Conservation (phyloP, 2,113 vertebrate genomes). For the Pelusios castaneus region DNA sequence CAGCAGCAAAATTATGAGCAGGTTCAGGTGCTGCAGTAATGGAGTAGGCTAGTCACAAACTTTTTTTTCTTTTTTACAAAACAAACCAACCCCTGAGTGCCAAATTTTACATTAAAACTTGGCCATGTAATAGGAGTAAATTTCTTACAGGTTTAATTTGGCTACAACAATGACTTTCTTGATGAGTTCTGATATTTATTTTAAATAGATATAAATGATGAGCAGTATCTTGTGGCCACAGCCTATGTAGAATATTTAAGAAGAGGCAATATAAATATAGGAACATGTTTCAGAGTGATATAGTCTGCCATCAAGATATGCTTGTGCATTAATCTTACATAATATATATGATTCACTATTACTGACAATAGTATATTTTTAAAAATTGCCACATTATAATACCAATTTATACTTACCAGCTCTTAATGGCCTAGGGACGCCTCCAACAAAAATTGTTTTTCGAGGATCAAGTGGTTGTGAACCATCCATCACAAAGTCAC, state of each 20-base stretch:
- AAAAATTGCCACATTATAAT: neutral
- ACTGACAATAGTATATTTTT: neutral
- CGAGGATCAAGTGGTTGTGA: slow-evolving; percentile 97
- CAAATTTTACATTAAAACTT: neutral
- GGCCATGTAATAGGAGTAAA: neutral
- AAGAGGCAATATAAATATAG: neutral
- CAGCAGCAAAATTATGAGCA: neutral
- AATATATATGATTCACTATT: neutral
- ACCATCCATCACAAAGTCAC: slow-evolving; percentile 98
- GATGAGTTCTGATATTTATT: neutral
- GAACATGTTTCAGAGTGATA: neutral
- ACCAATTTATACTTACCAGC: slow-evolving; percentile 83
- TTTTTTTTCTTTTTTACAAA: neutral
- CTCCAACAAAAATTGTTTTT: slow-evolving; percentile 99
- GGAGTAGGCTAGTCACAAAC: neutral
- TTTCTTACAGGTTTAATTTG: neutral
- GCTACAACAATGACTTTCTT: neutral
- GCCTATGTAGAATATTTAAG: neutral
- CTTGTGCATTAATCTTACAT: neutral
- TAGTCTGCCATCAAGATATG: neutral
- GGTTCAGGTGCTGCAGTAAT: neutral
- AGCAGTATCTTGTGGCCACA: neutral
- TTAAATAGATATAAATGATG: neutral
- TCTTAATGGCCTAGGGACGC: slow-evolving; percentile 94
- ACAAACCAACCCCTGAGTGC: neutral